Evolutionary conservation across 35 echinoderm and acorn worm species (phyloP), one percentile per base, ranked within the genome.

Genomic region (Ophioderma brevispina): DNA sequence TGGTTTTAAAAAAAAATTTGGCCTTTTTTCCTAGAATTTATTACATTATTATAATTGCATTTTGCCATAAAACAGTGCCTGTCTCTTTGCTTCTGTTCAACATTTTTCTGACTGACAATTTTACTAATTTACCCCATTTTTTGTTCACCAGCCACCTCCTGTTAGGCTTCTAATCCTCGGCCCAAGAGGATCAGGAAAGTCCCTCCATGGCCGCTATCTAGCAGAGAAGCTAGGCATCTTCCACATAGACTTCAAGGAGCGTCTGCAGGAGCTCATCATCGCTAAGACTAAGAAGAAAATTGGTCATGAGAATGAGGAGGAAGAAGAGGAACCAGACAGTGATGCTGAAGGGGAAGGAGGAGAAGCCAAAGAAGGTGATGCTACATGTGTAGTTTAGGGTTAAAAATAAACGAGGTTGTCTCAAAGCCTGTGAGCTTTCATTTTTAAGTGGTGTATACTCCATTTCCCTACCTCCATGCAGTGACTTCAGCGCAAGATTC

Each of bases 201-300:
- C 90, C 13, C 85, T 93, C 3, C 97, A 99, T 81, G 93, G 94
- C 1, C 85, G 97, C 35, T 64, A 75, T 2, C 91, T 99, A 70
- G 93, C 97, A 8, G 87, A 95, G 34, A 93, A 99, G 23, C 97
- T 99, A 3, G 97, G 97, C 23, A 78, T 99, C 78, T 99, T 99
- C 52, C 97, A 99, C 81, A 99, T 99, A 64, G 78, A 88, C 78
- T 99, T 99, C 90, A 99, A 93, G 43, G 97, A 99, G 64, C 83
- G 97, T 32, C 91, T 99, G 0, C 97, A 99, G 55, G 97, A 99
- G 70, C 64, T 99, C 35, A 88, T 99, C 91, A 99, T 99, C 39
- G 92, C 89, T 33, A 99, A 99, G 88, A 99, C 97, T 32, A 99
- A 99, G 87, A 99, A 99, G 90, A 99, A 93, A 78, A 91, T 99